phyloP scores from a whole-genome alignment of 2,113 vertebrate genomes.

The Phaethornis superciliosus region DNA sequence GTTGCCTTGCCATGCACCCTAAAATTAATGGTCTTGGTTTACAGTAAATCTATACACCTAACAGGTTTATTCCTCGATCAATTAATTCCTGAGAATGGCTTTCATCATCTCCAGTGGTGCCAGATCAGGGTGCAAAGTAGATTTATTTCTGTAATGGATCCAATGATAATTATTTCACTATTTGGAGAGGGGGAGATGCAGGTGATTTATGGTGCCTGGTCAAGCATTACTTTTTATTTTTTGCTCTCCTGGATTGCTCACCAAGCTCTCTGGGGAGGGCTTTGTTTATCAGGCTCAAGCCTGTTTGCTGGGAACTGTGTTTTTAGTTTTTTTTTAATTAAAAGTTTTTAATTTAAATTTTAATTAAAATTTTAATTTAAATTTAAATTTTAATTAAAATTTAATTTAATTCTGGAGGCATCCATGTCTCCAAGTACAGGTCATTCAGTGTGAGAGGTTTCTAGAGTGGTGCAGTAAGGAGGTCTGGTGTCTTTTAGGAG shows the following conservation, averaged over 20 bases:
- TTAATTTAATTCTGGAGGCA: background rate
- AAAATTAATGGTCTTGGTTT: slow-evolving; percentile 45
- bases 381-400: too few relatives aligned
- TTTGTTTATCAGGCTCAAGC: background rate
- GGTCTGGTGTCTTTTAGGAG: background rate
- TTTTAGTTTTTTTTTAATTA: background rate
- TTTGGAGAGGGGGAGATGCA: background rate
- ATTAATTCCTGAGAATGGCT: slow-evolving; percentile 68
- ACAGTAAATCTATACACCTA: slow-evolving; percentile 71
- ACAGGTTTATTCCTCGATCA: slow-evolving; percentile 73
- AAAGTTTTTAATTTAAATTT: too few relatives aligned
- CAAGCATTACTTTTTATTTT: background rate
- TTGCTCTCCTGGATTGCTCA: background rate
- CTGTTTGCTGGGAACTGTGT: background rate
- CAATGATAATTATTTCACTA: slow-evolving; percentile 70
- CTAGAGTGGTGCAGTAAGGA: background rate
- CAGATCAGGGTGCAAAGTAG: slow-evolving; percentile 33
- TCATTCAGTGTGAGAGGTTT: background rate
- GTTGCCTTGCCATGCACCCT: background rate
- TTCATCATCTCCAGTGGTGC: slow-evolving; percentile 61
- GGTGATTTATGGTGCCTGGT: slow-evolving; percentile 39
- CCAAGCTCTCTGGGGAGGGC: background rate
- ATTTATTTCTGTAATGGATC: slow-evolving; percentile 66
- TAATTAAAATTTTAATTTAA: too few relatives aligned
- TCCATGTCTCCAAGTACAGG: background rate